phyloP scores from a whole-genome alignment of 2,797 vertebrate genomes.

The Poecilia wingei region DNA sequence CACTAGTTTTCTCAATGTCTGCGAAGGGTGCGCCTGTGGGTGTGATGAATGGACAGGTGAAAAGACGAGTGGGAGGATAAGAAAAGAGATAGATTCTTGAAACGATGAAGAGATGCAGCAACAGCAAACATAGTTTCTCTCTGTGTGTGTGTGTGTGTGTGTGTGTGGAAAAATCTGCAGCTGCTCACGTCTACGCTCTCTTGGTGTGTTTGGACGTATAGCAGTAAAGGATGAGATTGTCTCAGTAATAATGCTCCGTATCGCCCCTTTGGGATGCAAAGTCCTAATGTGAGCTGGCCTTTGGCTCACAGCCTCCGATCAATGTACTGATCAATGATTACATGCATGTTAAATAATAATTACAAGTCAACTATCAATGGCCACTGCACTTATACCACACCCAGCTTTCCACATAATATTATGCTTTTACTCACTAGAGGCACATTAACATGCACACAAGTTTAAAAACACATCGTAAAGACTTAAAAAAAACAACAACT shows the following conservation, averaged over 20 bases:
- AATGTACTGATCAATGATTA: slow-evolving; percentile 79
- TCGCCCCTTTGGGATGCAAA: slow-evolving; percentile 70
- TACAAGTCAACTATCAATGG: slow-evolving; percentile 81
- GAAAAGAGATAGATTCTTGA: slow-evolving; percentile 48
- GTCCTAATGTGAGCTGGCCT: slow-evolving; percentile 80
- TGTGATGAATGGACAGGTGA: slow-evolving; percentile 70
- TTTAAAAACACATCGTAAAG: background rate
- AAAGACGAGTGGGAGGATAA: slow-evolving; percentile 65
- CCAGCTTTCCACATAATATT: slow-evolving; percentile 23
- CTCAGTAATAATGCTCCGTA: slow-evolving; percentile 72
- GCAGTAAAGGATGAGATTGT: slow-evolving; percentile 63
- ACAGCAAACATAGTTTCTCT: slow-evolving; percentile 35
- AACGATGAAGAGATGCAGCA: slow-evolving; percentile 67
- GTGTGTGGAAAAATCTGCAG: slow-evolving; percentile 8
- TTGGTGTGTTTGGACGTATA: slow-evolving; percentile 58
- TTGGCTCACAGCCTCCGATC: slow-evolving; percentile 77
- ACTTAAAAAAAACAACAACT: too few relatives aligned
- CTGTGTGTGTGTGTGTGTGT: slow-evolving; percentile 5
- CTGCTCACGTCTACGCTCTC: slow-evolving; percentile 52
- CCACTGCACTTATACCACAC: slow-evolving; percentile 37
- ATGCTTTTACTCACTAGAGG: background rate
- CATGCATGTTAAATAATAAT: slow-evolving; percentile 86
- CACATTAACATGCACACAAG: background rate
- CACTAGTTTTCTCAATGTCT: slow-evolving; percentile 30
- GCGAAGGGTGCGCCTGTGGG: slow-evolving; percentile 60